Percentiles rank a stretch among this genome's conserved stretches.
Conservation (phyloP, 2,888 invertebrate species). For the Pseudanteris insignis region DNA sequence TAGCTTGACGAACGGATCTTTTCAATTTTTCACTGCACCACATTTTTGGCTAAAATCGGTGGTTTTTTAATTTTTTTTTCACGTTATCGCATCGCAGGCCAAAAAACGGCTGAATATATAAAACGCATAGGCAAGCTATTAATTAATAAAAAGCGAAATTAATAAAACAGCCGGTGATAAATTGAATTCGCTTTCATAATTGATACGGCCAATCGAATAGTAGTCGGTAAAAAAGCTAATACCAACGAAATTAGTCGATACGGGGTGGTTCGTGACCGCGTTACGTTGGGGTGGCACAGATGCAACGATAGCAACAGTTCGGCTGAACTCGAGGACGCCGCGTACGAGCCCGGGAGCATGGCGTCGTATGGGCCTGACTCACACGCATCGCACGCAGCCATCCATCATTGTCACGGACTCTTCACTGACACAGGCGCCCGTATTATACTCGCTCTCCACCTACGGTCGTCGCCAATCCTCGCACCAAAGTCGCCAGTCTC, state of each 20-base stretch:
- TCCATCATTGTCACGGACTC: conserved; percentile 66
- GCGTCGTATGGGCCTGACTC: conserved; percentile 64
- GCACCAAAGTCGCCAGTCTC: conserved; percentile 44
- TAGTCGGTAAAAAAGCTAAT: conserved; percentile 56
- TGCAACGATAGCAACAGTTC: conserved; percentile 62
- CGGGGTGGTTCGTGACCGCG: conserved; percentile 52
- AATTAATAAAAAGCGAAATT: conserved; percentile 39
- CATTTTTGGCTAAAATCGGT: neutral
- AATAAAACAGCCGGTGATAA: conserved; percentile 32
- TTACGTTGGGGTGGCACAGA: conserved; percentile 58
- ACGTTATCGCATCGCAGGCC: conserved; percentile 2
- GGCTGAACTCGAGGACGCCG: conserved; percentile 58
- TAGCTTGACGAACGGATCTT: no score
- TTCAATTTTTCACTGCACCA: conserved; percentile 11
- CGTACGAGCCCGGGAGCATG: conserved; percentile 58
- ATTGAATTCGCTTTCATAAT: conserved; percentile 36
- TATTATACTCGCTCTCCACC: conserved; percentile 44
- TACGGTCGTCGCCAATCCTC: conserved; percentile 41
- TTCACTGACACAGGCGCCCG: conserved; percentile 56
- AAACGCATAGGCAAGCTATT: conserved; percentile 13
- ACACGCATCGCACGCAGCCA: conserved; percentile 62
- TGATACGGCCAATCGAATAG: conserved; percentile 35
- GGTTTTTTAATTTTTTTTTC: conserved; percentile 20
- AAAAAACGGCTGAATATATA: conserved; percentile 10
- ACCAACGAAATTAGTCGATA: conserved; percentile 59